phyloP scores from a whole-genome alignment of 2,888 invertebrate genomes.

The Rapana venosa region DNA sequence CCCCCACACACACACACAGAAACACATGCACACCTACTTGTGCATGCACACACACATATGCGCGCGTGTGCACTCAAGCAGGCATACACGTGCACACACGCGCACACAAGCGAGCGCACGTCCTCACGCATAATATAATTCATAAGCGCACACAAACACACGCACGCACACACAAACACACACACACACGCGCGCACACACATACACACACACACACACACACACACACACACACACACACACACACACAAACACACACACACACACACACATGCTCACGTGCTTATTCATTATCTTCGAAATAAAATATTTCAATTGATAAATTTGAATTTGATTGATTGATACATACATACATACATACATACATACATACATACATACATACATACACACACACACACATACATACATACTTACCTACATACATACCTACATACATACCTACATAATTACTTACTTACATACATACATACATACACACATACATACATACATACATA shows the following conservation, averaged over 20 bases:
- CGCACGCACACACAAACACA: conserved; percentile 4
- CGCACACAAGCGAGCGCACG: too few relatives aligned
- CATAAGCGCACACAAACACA: background rate
- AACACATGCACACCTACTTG: too few relatives aligned
- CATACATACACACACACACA: too few relatives aligned
- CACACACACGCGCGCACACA: conserved; percentile 5
- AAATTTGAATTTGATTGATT: too few relatives aligned
- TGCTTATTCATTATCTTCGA: background rate
- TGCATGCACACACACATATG: background rate
- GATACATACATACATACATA: background rate
- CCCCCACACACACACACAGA: background rate
- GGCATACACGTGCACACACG: too few relatives aligned
- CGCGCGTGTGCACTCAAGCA: too few relatives aligned
- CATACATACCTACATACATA: too few relatives aligned
- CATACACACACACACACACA: conserved; percentile 20
- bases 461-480: too few relatives aligned
- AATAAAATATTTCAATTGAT: background rate
- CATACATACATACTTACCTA: too few relatives aligned
- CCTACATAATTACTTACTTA: background rate
- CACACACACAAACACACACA: conserved; percentile 41
- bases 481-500: too few relatives aligned
- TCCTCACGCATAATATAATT: too few relatives aligned
- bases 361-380: background rate
- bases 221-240: conserved; percentile 33
- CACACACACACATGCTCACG: conserved; percentile 33